Evolutionary conservation across 2,888 invertebrate genomes (phyloP), one percentile per base, ranked within the genome.

Genomic region (Saturnia japonica): DNA sequence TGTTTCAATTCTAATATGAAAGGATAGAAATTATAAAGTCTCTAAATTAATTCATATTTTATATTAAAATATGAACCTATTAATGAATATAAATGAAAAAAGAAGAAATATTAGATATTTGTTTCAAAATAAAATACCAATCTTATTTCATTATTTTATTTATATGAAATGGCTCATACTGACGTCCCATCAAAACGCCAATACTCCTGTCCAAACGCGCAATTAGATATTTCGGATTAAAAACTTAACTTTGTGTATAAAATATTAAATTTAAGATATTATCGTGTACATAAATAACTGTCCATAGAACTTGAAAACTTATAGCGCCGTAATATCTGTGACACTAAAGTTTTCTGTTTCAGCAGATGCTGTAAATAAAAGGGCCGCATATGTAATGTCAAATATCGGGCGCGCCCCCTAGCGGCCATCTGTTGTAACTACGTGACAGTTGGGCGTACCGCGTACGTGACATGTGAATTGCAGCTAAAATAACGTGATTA

Each of bases 351-450:
- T 28, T 60, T 64, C 40, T 40, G 40, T 40, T 64, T 22, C 40
- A 40, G 19, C 64, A 9, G 64, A 64, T 64, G 19, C 19, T 64
- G 64, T 64, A 64, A 64, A 64, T 64, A 60, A 28, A 25, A 28
- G 40, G 64, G 40, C 40, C 64, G 64, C 19, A 45, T 47, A 45
- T 47, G 67, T 67, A 67, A 64, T 64, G 25, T 45, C 71, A 71
- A 68, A 68, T 64, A 68, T 67, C 66, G 70, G 68, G 68, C 62
- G 40, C 68, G 72, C 67, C 67, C 76, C 73, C 73, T 72, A 72
- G 74, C 75, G 73, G 76, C 81, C 82, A 85, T 82, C 81, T 85
- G 85, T 81, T 81, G 72, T 76, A 74, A 74, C 76, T 76, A 79
- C 82, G 82, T 82, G 83, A 83, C 82, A 77, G 77, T 76, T 77